Evolutionary conservation across 2,113 vertebrate genomes (phyloP), one percentile per base, ranked within the genome.

Genomic region (Astur gentilis): DNA sequence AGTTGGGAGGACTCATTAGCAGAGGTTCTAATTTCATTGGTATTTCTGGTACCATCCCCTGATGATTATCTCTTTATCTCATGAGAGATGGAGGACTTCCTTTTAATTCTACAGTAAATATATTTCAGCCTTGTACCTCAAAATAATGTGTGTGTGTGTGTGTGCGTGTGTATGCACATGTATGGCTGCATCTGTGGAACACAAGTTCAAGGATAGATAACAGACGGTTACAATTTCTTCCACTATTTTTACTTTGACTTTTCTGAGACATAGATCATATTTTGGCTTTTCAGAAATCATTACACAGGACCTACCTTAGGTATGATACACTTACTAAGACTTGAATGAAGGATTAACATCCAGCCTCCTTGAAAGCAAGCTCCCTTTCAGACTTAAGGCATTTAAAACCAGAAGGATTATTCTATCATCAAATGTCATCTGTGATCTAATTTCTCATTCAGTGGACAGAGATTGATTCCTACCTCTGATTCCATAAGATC

Each of bases 151-250:
- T 11, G 6, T 4, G 0, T 49, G 16, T 11, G 6, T 50, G 36
- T 10, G 2, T 23, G 6, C 3, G 1, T 13, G 10, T 26, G 19
- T 34, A 57, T 3, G 4, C 4, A 26, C 7, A 12, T 7, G 4
- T 34, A 22, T 8, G 18, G 25, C 14, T 71, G 6, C 38, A 58
- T 29, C 25, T 54, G 17, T 60, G 16, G 15, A 64, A 38, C 40
- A n/a, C 5, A 23, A 40, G 4, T 36, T 81, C 47, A 71, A 64
- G 16, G 9, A 32, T 26, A 50, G 54, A 32, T 49, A 64, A 54
- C 20, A 42, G 5, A 42, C 6, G 40, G 16, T 42, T 47, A 32
- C 3, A 44, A 12, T 36, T 40, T 73, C 21, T 40, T 52, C n/a
- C 17, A 26, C 6, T 65, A 5, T 38, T 71, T 55, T 52, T 77